Evolutionary conservation across 2,113 vertebrate species (phyloP).

Genomic region (Microtus ochrogaster): DNA sequence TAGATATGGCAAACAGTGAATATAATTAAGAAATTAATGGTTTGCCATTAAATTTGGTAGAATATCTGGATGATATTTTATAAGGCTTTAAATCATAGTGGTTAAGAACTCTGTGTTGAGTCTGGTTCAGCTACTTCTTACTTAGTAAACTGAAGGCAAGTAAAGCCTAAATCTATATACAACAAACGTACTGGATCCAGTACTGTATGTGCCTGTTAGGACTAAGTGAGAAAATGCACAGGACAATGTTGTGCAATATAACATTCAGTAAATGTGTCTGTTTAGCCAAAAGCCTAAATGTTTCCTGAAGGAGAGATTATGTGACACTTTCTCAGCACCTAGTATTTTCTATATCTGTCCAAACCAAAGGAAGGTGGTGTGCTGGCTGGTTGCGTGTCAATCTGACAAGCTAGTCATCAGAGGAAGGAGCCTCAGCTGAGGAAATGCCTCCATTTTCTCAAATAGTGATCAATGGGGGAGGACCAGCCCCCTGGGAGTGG

Average conservation of each 20-base stretch:
- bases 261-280: slow-evolving; percentile 15
- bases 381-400: not conserved
- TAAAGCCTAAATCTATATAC: not conserved
- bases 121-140: slow-evolving; percentile 26
- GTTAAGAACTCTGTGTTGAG: slow-evolving; percentile 7
- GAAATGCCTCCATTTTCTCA: not conserved
- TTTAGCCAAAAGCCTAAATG: not conserved
- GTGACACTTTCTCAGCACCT: slow-evolving; percentile 23
- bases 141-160: slow-evolving; percentile 7
- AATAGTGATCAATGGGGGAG: not conserved
- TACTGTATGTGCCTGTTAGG: not conserved
- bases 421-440: not conserved
- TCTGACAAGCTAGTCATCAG: not conserved
- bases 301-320: not conserved
- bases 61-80: not conserved
- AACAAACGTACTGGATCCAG: not conserved
- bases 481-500: not conserved
- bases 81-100: slow-evolving; percentile 18
- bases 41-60: slow-evolving; percentile 12
- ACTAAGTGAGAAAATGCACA: not conserved
- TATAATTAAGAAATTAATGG: slow-evolving; percentile 12
- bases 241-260: not conserved
- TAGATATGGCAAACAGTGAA: slow-evolving; percentile 38
- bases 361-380: not conserved
- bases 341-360: not conserved